These are phyloP conservation scores for Graptemys geographica DNA, from an alignment of 2,797 vertebrate species.

Conservation along the genomic window DNA sequence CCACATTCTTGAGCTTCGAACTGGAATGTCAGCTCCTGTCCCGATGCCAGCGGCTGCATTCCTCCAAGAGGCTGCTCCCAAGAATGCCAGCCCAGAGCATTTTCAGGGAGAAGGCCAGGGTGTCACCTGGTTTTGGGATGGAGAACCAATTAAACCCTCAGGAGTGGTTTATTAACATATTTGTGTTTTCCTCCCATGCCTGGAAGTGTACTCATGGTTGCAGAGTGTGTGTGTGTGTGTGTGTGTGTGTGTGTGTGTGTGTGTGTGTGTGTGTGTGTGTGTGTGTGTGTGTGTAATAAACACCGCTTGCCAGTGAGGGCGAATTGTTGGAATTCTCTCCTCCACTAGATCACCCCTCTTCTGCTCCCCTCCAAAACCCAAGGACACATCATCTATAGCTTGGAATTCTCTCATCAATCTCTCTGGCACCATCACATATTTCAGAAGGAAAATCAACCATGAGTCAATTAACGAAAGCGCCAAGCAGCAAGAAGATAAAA, in stretches of 20 bases:
- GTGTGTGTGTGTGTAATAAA: constrained; percentile 44
- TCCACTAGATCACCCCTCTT: not conserved
- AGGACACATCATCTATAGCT: not conserved
- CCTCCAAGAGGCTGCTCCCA: constrained; percentile 52
- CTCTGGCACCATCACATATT: constrained; percentile 43
- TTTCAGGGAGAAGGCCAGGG: not conserved
- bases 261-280: constrained; percentile 15
- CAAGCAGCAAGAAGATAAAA: not conserved
- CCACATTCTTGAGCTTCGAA: constrained; percentile 78
- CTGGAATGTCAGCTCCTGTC: constrained; percentile 77
- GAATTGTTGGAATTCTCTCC: constrained; percentile 69
- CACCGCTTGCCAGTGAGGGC: not conserved
- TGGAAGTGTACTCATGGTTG: not conserved
- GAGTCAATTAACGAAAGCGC: not conserved
- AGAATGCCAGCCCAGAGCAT: constrained; percentile 21
- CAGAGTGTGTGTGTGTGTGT: not conserved
- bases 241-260: constrained; percentile 54
- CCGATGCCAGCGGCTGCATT: constrained; percentile 78
- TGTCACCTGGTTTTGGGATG: accelerated
- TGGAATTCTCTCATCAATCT: constrained; percentile 58
- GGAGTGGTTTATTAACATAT: not conserved
- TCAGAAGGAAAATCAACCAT: constrained; percentile 22
- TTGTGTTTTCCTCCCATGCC: not conserved
- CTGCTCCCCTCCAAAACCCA: constrained; percentile 1
- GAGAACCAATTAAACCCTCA: accelerated